Conservation (phyloP, 2,888 invertebrate genomes). For the Himalopsyche japonica region DNA sequence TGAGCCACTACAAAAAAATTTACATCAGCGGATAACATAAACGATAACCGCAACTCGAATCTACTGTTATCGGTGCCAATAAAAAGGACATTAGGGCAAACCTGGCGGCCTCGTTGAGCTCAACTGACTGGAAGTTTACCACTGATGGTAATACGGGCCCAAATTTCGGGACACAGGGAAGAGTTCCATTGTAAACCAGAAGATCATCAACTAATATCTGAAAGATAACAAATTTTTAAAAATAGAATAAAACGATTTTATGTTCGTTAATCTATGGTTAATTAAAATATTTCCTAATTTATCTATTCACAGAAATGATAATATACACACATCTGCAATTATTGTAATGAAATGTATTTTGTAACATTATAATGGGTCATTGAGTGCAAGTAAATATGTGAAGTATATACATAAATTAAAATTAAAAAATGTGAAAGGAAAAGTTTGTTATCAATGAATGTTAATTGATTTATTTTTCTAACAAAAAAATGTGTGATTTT, state of each 20-base stretch:
- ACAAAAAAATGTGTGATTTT: too few relatives aligned
- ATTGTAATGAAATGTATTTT: too few relatives aligned
- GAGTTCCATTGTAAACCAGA: constrained; percentile 74
- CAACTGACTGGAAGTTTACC: constrained; percentile 54
- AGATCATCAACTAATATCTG: constrained; percentile 82
- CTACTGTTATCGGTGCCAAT: not conserved
- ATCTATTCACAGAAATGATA: not conserved
- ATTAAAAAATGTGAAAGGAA: too few relatives aligned
- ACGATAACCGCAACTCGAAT: not conserved
- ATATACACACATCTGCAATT: too few relatives aligned
- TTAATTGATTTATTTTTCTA: too few relatives aligned
- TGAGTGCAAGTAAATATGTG: too few relatives aligned
- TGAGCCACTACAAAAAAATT: not conserved
- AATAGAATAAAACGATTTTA: not conserved
- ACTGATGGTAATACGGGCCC: constrained; percentile 50
- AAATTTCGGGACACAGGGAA: constrained; percentile 55
- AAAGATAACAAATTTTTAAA: constrained; percentile 38
- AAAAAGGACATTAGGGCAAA: not conserved
- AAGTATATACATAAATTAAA: too few relatives aligned
- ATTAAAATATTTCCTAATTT: too few relatives aligned
- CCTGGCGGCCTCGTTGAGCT: constrained; percentile 3
- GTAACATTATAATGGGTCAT: too few relatives aligned
- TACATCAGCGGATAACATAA: not conserved
- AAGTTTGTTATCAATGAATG: too few relatives aligned
- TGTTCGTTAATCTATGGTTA: not conserved